phyloP scores from a whole-genome alignment of 2,113 vertebrate species.

The Neotragus pygmaeus region DNA sequence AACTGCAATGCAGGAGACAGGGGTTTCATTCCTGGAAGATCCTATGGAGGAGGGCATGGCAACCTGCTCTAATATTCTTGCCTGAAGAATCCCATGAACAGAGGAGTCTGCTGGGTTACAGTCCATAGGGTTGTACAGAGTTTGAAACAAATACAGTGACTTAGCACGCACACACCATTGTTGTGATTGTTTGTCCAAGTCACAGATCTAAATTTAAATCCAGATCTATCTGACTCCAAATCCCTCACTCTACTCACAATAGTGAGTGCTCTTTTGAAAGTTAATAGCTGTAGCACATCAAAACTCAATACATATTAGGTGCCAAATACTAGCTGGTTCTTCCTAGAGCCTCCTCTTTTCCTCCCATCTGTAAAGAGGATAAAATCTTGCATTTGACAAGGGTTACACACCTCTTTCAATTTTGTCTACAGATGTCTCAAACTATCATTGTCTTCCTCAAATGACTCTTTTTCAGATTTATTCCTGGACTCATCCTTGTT shows the following conservation, averaged over 20 bases:
- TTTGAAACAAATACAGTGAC: not conserved
- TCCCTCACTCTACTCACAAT: not conserved
- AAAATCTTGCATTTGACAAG: not conserved
- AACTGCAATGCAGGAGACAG: not conserved
- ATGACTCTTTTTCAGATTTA: not conserved
- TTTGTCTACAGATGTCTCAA: not conserved
- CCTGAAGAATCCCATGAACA: not conserved
- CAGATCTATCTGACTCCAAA: not conserved
- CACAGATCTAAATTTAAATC: not conserved
- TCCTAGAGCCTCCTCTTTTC: not conserved
- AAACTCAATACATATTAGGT: not conserved
- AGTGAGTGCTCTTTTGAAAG: not conserved
- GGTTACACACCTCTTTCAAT: not conserved
- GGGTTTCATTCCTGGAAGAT: not conserved
- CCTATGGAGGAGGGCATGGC: not conserved
- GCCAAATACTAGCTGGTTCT: not conserved
- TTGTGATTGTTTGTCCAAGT: not conserved
- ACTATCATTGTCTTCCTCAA: not conserved
- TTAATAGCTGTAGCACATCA: not conserved
- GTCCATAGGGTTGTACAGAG: not conserved
- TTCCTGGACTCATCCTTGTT: not conserved
- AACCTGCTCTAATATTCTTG: not conserved
- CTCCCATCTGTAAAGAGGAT: not conserved
- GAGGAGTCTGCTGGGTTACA: not conserved
- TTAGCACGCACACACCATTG: not conserved